Percentiles rank a stretch among this genome's conserved stretches.
These are phyloP conservation scores for Paedocypris sp. DNA, from an alignment of 2,113 vertebrate species.

Conservation along the genomic window DNA sequence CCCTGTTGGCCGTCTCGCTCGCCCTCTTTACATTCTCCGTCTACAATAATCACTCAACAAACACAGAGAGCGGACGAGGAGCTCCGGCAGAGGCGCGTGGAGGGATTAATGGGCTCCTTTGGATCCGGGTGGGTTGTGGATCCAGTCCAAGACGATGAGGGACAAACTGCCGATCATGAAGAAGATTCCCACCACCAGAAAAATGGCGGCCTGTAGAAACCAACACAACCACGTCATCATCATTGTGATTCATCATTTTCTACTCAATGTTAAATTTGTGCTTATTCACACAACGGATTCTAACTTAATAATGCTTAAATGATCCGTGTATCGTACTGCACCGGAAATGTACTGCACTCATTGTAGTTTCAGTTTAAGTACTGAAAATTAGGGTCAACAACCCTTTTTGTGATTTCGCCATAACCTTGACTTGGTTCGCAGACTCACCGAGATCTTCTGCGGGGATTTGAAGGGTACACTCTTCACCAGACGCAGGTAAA, in stretches of 20 bases:
- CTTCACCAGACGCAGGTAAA: constrained; percentile 86
- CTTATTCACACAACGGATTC: no score
- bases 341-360: no score
- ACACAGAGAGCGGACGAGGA: not conserved
- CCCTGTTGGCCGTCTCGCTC: not conserved
- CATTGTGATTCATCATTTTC: no score
- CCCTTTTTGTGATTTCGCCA: no score
- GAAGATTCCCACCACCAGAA: constrained; percentile 77
- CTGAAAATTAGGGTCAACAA: no score
- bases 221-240: constrained; percentile 1
- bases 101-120: constrained; percentile 53
- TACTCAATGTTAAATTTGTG: no score
- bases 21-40: not conserved
- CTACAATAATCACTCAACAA: not conserved
- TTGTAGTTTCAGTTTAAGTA: no score
- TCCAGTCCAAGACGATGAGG: constrained; percentile 87
- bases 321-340: no score
- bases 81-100: constrained; percentile 7
- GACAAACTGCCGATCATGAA: constrained; percentile 93
- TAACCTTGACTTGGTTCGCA: no score
- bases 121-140: constrained; percentile 74
- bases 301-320: no score
- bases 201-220: constrained; percentile 70
- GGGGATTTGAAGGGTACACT: constrained; percentile 71
- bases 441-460: constrained; percentile 88